Base-by-base conservation (phyloP, 2,888 invertebrate species). In the Drosophila pegasa region DNA sequence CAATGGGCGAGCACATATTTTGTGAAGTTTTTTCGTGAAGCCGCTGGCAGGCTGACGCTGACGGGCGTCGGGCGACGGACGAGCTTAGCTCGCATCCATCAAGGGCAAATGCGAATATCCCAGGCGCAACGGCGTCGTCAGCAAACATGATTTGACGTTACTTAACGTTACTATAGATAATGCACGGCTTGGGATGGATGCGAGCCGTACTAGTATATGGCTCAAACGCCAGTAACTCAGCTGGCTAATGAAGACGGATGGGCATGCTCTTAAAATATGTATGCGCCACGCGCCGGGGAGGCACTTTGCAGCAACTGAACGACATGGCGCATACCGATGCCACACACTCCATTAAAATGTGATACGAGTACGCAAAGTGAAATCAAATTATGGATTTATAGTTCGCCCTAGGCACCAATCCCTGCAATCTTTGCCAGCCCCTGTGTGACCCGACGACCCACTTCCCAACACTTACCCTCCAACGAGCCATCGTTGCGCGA, bases 401-500 rank as follows among this genome's bases (percentile, higher is more conserved):
- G 51, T 22, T 54, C 12, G 35, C 40, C 43, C 45, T 1, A 12
- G 38, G 29, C 40, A 45, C 48, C 52, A 37, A 68, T 55, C 51
- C 29, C 22, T 10, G 38, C 9, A 40, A 31, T 58, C 35, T 47
- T n/a, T 12, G 22, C 43, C 50, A 58, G 57, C 58, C 31, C 12
- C 45, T 22, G 31, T 18, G 43, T 35, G 12, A 12, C 41, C 41
- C 22, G 3, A 2, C 8, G 45, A 20, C n/a, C 22, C 27, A 52
- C 40, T 18, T 31, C 6, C 45, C 8, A 14, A 29, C 43, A 83
- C 83, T 79, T 87, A 92, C 92, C 92, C 78, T 91, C 92, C 29
- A 92, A 61, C 25, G 89, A 86, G 66, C 81, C 90, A 63, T 91
- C 91, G 63, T 92, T 91, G 57, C 88, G 87, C 3, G 88, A 87